Base-by-base conservation (phyloP, 2,113 vertebrate species). In the Ceyx cyanopectus region DNA sequence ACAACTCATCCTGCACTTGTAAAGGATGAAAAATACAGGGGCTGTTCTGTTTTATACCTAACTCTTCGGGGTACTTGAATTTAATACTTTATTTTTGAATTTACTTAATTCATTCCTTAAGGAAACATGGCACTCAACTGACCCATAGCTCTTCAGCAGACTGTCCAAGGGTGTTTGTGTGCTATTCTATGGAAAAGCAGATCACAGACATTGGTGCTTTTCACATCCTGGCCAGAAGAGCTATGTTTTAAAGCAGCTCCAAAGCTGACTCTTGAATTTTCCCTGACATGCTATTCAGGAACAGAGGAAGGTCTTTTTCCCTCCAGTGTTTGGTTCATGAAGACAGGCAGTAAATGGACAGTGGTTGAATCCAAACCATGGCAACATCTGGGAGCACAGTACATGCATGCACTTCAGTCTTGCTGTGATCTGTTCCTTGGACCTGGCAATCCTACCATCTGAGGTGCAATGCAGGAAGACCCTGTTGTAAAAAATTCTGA, bases 221-320 rank as follows among this genome's bases (percentile, higher is more conserved):
- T 41, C n/a, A 50, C 30, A 80, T 13, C 21, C 18, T 73, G 34
- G 24, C 61, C 11, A 48, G 4, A 76, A 76, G 7, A 27, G 16
- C 14, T 51, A 22, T 19, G 12, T 48, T 60, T 43, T 43, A 63
- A 61, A 90, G n/a, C 1, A 1, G 9, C 9, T 46, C 22, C 37
- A 14, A 79, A 60, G 19, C 24, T 43, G 7, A 77, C 46, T n/a
- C 10, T 50, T 46, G 37, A 69, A 14, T 54, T 81, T 75, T 45
- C 16, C 17, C 27, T 63, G 0, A 1, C 0, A 0, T 14, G 6
- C 73, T 81, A 69, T 20, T 69, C 23, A 48, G 9, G 5, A 14
- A 43, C 1, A 37, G 8, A 1, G 6, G 8, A 62, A 19, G 9
- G 10, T 3, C 6, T 34, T 66, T 70, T 5, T 3, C 14, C 9